Base-by-base conservation (phyloP, 2,888 invertebrate species). In the Cheilosia scutellata region DNA sequence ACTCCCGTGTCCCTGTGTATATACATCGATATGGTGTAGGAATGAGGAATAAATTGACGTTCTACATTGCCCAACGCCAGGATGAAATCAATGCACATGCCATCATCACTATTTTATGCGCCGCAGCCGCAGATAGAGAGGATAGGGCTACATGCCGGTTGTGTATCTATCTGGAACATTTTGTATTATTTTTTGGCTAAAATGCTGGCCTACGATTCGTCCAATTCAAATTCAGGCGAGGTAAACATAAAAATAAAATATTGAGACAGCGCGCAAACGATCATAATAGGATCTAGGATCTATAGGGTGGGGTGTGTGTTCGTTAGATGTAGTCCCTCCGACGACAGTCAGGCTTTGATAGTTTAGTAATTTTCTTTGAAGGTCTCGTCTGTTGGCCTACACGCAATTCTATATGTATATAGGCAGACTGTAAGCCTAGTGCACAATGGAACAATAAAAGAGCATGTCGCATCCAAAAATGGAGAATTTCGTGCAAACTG, bases 381-480 rank as follows among this genome's bases (percentile, higher is more conserved):
- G 79, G 80, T 75, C 78, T 63, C 51, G 57, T 42, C 65, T 44
- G 16, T 55, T 44, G 68, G 60, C 57, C 47, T 58, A 11, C 71
- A 60, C 71, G 82, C 77, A 71, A 71, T 49, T 33, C 29, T 44
- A 63, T 44, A 60, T 25, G n/a, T 60, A 1, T 55, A 6, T 44
- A 9, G 13, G 51, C 11, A 49, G 25, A 16, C 44, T 16, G 20
- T 40, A 57, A 44, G 68, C 60, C 72, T 72, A 72, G 68, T 53
- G 76, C 72, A 86, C 86, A 86, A 86, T 86, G 86, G 86, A 82
- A 86, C 86, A 86, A 86, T 86, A 86, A 86, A 86, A 82, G 86
- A 82, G 82, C 86, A 86, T 86, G 86, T 86, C 72, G 86, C 82
- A 68, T 86, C 86, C 86, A 62, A 86, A 86, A 86, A 86, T 86